Evolutionary conservation across 2,888 invertebrate species (phyloP), one percentile per base, ranked within the genome.

Genomic region (Acheta domesticus): DNA sequence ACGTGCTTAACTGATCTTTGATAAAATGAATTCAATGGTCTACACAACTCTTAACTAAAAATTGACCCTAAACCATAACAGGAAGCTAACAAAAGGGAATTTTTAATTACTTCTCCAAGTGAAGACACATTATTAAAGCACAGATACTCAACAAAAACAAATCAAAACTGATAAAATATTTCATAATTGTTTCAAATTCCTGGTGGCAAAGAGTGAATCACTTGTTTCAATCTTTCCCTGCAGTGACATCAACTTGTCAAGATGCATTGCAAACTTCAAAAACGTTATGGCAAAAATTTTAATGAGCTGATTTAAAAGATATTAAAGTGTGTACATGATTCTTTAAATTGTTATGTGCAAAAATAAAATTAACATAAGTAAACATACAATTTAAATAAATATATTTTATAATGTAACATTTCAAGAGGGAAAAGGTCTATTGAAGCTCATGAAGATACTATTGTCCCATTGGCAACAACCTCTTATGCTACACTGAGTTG

Each of bases 341-440:
- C 62, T 62, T 62, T 62, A 14, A 36, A 19, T 62, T 62, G 62
- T 62, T 62, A 62, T 62, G 62, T 62, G 62, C 62, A 62, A 62
- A 62, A 62, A 62, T 62, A 62, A 62, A 19, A 62, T 19, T 12
- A 62, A 19, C 4, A 62, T 62, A 62, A n/a, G n/a, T 62, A 62
- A 62, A 62, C 62, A n/a, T 62, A 62, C n/a, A n/a, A 62, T 62
- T 62, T n/a, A 14, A 62, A 62, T 62, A 62, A 62, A 62, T 62
- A 62, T 62, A 62, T n/a, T 19, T 62, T 11, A 62, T 62, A 62
- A 14, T 19, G 16, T 62, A 62, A 62, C 62, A 19, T n/a, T 14
- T 62, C 62, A 62, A n/a, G n/a, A 62, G 14, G 62, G 1, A n/a
- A 62, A n/a, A 62, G n/a, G 62, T n/a, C n/a, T 62, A 14, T 62